phyloP scores from a whole-genome alignment of 2,888 invertebrate species.

The Spodoptera exigua region DNA sequence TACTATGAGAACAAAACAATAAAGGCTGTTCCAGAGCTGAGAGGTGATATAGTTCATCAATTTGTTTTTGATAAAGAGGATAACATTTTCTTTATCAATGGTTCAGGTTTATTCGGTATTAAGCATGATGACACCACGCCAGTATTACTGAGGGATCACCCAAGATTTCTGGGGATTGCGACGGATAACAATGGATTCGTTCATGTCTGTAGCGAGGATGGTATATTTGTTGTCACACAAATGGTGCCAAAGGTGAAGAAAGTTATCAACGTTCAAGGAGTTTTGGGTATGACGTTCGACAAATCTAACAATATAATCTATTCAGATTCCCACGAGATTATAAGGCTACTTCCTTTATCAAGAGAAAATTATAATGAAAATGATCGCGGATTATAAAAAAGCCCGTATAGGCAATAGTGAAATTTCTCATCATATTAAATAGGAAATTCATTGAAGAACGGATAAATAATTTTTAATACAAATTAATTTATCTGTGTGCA shows the following conservation, averaged over 20 bases:
- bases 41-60: constrained; percentile 71
- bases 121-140: constrained; percentile 57
- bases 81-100: constrained; percentile 77
- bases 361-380: constrained; percentile 34
- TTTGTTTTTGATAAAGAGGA: constrained; percentile 75
- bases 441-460: background rate
- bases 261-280: constrained; percentile 72
- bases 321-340: constrained; percentile 78
- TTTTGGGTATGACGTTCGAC: constrained; percentile 78
- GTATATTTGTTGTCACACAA: constrained; percentile 75
- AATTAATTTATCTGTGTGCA: too few relatives aligned
- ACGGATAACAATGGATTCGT: constrained; percentile 73
- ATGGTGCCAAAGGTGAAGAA: constrained; percentile 72
- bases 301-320: constrained; percentile 77
- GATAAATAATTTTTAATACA: too few relatives aligned
- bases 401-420: background rate
- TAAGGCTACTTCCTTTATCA: constrained; percentile 66
- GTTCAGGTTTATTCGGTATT: constrained; percentile 75
- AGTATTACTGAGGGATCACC: constrained; percentile 66
- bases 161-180: constrained; percentile 74
- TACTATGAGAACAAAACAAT: constrained; percentile 71
- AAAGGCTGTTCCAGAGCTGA: constrained; percentile 61
- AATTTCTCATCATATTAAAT: background rate
- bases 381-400: constrained; percentile 17
- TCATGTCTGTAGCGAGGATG: constrained; percentile 77